A percentile compares a stretch with the other conserved stretches of the same genome.
Conservation (phyloP, 2,888 invertebrate genomes). For the Aromia moschata region DNA sequence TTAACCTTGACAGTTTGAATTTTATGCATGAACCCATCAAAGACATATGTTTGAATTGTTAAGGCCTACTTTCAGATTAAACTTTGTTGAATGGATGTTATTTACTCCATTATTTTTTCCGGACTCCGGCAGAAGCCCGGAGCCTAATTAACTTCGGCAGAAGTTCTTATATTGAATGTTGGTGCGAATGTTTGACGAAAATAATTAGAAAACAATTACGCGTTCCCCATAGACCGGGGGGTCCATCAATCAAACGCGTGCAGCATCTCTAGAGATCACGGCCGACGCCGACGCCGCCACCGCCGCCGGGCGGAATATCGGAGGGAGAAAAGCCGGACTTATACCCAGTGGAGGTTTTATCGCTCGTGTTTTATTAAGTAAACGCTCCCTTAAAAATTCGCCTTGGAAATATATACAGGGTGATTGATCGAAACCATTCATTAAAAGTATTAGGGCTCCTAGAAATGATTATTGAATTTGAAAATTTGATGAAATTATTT, state of each 20-base stretch:
- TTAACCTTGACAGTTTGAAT: too few relatives aligned
- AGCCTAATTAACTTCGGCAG: slow-evolving; percentile 26
- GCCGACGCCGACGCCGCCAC: slow-evolving; percentile 30
- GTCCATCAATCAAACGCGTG: slow-evolving; percentile 52
- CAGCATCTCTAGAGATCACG: slow-evolving; percentile 35
- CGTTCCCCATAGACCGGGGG: slow-evolving; percentile 37
- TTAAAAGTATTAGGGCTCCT: too few relatives aligned
- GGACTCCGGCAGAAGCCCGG: slow-evolving; percentile 7
- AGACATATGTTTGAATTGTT: too few relatives aligned
- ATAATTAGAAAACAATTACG: slow-evolving; percentile 50
- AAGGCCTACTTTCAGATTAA: too few relatives aligned
- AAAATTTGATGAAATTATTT: too few relatives aligned
- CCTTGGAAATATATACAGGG: too few relatives aligned
- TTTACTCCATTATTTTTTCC: background rate
- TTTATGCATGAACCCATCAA: too few relatives aligned
- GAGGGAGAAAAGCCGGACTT: slow-evolving; percentile 28
- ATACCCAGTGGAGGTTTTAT: slow-evolving; percentile 11
- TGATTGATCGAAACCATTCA: too few relatives aligned
- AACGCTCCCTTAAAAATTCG: too few relatives aligned
- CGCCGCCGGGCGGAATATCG: slow-evolving; percentile 23
- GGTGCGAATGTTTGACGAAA: slow-evolving; percentile 40
- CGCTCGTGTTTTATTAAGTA: too few relatives aligned
- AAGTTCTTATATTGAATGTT: slow-evolving; percentile 31
- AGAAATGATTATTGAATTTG: too few relatives aligned
- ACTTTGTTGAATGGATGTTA: too few relatives aligned